phyloP scores from a whole-genome alignment of 2,797 vertebrate genomes.

The Eulemur albifrons region DNA sequence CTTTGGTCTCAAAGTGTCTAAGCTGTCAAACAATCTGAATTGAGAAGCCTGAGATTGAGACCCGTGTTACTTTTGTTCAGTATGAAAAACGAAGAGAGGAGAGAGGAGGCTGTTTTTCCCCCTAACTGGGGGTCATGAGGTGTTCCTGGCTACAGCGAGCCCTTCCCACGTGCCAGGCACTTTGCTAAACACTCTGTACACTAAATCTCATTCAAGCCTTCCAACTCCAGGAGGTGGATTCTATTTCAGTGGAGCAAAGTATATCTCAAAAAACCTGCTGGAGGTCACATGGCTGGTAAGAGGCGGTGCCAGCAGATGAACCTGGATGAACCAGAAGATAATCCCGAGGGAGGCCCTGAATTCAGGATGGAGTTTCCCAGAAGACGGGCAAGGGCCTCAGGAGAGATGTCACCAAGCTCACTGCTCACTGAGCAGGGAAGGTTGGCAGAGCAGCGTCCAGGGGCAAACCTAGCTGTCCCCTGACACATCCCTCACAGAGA shows the following conservation, averaged over 20 bases:
- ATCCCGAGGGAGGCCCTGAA: no score
- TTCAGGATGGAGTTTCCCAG: rapidly evolving
- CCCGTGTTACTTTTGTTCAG: neutral
- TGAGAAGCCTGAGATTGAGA: neutral
- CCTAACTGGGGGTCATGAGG: no score
- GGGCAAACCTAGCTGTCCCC: neutral
- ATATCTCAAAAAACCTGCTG: neutral
- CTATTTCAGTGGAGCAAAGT: neutral
- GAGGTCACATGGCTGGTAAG: neutral
- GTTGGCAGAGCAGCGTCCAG: neutral
- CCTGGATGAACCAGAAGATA: neutral
- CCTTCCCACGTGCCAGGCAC: rapidly evolving
- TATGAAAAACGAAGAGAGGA: neutral
- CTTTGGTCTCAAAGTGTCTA: neutral
- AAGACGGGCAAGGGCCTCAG: neutral
- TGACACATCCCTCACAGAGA: neutral
- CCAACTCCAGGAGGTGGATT: neutral
- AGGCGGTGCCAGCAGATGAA: neutral
- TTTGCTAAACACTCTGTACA: neutral
- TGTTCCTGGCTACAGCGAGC: neutral
- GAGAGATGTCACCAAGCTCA: neutral
- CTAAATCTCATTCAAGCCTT: neutral
- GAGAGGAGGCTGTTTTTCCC: neutral
- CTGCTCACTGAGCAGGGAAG: neutral
- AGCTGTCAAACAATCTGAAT: neutral